phyloP scores from a whole-genome alignment of 2,888 invertebrate species.

The Zhengitettix transpicula region DNA sequence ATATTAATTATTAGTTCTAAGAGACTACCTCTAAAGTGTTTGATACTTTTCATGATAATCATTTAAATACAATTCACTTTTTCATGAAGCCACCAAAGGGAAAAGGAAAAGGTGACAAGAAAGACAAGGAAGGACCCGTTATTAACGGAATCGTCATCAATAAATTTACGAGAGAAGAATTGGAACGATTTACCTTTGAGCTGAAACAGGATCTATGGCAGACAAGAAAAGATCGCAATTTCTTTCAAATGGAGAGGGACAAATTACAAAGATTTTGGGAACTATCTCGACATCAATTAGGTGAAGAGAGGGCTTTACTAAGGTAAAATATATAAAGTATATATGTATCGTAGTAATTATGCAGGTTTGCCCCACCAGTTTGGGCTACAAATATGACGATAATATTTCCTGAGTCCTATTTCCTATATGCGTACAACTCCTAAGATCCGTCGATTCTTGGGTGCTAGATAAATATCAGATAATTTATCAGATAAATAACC shows the following conservation, averaged over 20 bases:
- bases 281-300: constrained; percentile 75
- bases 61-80: neutral
- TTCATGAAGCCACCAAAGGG: constrained; percentile 11
- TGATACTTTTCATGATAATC: too few species aligned
- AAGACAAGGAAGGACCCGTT: constrained; percentile 21
- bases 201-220: constrained; percentile 83
- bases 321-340: constrained; percentile 25
- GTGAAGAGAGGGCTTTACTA: constrained; percentile 59
- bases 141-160: constrained; percentile 86
- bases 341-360: too few species aligned
- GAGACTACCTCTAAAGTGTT: too few species aligned
- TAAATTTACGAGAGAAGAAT: constrained; percentile 81
- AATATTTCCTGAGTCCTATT: too few species aligned
- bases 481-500: too few species aligned
- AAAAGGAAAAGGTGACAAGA: constrained; percentile 16
- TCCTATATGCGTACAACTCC: too few species aligned
- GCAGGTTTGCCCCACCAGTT: too few species aligned
- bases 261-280: constrained; percentile 93
- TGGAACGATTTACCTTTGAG: constrained; percentile 72
- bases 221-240: constrained; percentile 89
- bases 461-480: too few species aligned
- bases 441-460: too few species aligned
- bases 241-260: constrained; percentile 87
- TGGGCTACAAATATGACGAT: too few species aligned
- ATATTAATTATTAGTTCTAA: too few species aligned